Conservation (phyloP, 2,797 vertebrate species). For the Propithecus perrieri region DNA sequence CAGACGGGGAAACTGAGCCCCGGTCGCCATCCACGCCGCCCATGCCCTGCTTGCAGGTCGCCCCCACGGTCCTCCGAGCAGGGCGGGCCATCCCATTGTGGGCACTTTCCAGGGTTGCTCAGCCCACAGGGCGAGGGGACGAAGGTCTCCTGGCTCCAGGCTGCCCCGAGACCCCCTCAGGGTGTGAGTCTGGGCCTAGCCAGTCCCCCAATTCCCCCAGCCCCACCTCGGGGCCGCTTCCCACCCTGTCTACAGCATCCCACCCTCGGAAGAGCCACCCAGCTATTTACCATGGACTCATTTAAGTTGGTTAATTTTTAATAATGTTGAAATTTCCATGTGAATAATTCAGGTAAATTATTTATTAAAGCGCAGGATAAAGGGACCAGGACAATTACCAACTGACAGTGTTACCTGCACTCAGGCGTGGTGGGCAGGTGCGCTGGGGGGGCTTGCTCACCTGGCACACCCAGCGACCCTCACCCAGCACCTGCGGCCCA, state of each 20-base stretch:
- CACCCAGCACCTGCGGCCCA: accelerated
- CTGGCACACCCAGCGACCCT: accelerated
- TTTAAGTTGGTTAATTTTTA: slow-evolving; percentile 90
- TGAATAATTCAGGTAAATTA: slow-evolving; percentile 90
- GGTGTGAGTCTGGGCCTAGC: not conserved
- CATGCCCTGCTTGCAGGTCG: not conserved
- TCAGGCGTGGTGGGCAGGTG: not conserved
- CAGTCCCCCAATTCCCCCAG: too few relatives aligned
- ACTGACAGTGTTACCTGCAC: slow-evolving; percentile 85
- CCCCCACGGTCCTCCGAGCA: not conserved
- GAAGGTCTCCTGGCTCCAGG: not conserved
- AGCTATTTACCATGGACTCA: slow-evolving; percentile 87
- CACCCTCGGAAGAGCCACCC: slow-evolving; percentile 74
- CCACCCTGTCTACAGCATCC: not conserved
- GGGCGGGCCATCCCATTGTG: accelerated
- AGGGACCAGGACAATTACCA: slow-evolving; percentile 86
- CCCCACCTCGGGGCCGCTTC: not conserved
- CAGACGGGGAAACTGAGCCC: accelerated
- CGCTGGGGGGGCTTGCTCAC: not conserved
- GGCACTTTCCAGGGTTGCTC: not conserved
- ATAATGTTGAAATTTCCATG: slow-evolving; percentile 90
- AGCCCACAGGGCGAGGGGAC: accelerated
- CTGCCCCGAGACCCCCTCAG: not conserved
- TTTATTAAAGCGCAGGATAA: slow-evolving; percentile 87
- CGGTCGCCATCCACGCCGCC: accelerated